Conservation (phyloP, 2,888 invertebrate species). For the Lapara coniferarum region DNA sequence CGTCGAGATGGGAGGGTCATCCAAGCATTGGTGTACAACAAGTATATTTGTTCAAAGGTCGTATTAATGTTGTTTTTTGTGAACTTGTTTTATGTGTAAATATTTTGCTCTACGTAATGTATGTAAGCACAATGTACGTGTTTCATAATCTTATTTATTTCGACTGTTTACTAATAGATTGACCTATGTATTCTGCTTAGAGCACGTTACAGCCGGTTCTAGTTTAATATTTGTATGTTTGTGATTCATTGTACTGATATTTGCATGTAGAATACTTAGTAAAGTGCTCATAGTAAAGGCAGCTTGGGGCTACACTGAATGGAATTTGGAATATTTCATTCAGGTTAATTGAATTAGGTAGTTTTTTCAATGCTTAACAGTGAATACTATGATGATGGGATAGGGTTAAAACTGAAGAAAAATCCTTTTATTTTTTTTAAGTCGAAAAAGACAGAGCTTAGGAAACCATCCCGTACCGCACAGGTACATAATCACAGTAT, state of each 20-base stretch:
- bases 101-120: neutral
- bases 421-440: constrained; percentile 55
- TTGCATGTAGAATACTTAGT: neutral
- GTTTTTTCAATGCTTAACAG: no score
- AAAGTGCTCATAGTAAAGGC: no score
- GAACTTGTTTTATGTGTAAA: constrained; percentile 16
- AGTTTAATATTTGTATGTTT: neutral
- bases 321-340: no score
- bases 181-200: neutral
- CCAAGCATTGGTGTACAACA: no score
- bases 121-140: neutral
- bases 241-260: neutral
- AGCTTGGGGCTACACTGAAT: no score
- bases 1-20: no score
- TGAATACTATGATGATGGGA: constrained; percentile 6
- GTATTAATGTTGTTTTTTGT: neutral
- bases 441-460: constrained; percentile 68
- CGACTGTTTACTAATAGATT: neutral
- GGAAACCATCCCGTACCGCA: constrained; percentile 66
- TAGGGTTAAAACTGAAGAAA: constrained; percentile 11
- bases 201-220: neutral
- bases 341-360: no score
- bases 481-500: constrained; percentile 80
- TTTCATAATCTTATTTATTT: constrained; percentile 8
- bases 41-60: neutral